Base-by-base conservation (phyloP, 2,888 invertebrate genomes). In the Drosophila merina region DNA sequence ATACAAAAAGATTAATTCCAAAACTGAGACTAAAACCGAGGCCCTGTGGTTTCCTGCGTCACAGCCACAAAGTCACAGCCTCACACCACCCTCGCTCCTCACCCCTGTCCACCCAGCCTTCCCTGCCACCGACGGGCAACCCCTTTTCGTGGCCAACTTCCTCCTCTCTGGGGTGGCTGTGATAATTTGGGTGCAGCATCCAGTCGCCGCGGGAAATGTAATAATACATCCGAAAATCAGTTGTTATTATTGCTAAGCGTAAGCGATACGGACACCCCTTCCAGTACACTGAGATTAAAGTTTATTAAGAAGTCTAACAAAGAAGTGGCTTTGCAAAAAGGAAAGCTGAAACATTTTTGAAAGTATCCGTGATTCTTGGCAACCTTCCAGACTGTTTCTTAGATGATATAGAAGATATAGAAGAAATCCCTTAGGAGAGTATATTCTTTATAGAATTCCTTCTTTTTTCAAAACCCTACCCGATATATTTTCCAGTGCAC, bases 221-320 rank as follows among this genome's bases (percentile, higher is more conserved):
- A 84, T 88, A 84, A 84, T 86, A 84, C 86, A 86, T 84, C 86
- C 84, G 88, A 88, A 84, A 84, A 88, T 84, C 88, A 88, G 86
- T 84, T 84, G 81, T 88, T 84, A 80, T 86, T 86, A 78, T 88
- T 86, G 81, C 78, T 86, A 76, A 87, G 83, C 82, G 82, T 87
- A 83, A 87, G 79, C 82, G 82, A 82, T 78, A 77, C 68, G 63
- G 40, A 8, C 54, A 55, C 45, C 52, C 62, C 33, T 48, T 60
- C 67, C 57, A 31, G 3, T 9, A 31, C 60, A 62, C 62, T 20
- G 20, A 20, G 20, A 20, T 20, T 20, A 20, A 20, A 20, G 20
- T 20, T 20, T 20, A 20, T 20, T 0, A 20, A 2, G 20, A 20
- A 20, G 2, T 20, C 20, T 48, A 44, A 3, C 12, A 25, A 9